These are phyloP conservation scores for Cichladusa arquata DNA, from an alignment of 2,113 vertebrate species.

Conservation along the genomic window DNA sequence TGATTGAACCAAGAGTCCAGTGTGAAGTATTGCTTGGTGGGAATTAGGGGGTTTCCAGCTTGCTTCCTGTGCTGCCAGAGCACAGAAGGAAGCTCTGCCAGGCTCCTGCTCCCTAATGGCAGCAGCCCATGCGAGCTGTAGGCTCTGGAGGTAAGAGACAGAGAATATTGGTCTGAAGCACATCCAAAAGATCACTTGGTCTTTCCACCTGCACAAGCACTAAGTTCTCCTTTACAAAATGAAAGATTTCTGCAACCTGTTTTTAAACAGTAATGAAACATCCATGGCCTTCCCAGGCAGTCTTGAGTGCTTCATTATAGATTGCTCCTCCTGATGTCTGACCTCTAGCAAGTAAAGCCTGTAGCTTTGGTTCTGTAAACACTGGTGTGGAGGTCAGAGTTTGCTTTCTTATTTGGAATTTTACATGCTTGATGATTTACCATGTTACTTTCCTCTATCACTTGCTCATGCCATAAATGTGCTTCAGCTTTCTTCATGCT, in stretches of 20 bases:
- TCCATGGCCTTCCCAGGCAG: not conserved
- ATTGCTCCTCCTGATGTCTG: not conserved
- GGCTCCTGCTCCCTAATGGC: not conserved
- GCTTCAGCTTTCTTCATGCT: not conserved
- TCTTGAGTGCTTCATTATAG: not conserved
- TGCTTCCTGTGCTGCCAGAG: not conserved
- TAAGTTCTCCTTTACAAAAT: not conserved
- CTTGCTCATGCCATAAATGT: not conserved
- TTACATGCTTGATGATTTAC: not conserved
- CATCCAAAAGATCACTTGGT: not conserved
- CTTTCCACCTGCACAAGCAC: not conserved
- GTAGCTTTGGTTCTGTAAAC: not conserved
- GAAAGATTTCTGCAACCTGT: not conserved
- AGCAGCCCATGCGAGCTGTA: not conserved
- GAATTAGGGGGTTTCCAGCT: not conserved
- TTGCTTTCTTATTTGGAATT: not conserved
- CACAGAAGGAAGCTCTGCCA: not conserved
- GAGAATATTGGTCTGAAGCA: not conserved
- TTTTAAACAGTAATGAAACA: not conserved
- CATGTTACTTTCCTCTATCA: not conserved
- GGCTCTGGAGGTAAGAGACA: not conserved
- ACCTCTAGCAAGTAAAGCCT: not conserved
- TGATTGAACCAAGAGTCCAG: not conserved
- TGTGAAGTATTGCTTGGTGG: not conserved
- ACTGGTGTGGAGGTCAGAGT: not conserved